Percentiles rank a stretch among this genome's conserved stretches.
These are phyloP conservation scores for Creontiades dilutus DNA, from an alignment of 2,888 invertebrate genomes.

Conservation along the genomic window DNA sequence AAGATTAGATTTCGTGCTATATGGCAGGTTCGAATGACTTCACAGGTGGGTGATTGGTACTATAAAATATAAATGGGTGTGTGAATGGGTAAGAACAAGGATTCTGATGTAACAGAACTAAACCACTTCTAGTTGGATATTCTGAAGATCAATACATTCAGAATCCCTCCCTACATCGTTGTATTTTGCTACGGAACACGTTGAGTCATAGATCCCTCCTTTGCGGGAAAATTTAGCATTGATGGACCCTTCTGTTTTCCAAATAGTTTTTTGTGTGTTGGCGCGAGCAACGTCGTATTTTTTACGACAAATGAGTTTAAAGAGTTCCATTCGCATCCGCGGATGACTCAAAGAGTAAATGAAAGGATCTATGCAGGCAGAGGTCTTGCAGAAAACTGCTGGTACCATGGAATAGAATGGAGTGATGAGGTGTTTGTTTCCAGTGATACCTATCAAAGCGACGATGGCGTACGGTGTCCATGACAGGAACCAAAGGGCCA, in stretches of 20 bases:
- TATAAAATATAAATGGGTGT: neutral
- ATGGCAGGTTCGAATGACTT: neutral
- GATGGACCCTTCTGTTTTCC: slow-evolving; percentile 71
- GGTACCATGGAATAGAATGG: slow-evolving; percentile 88
- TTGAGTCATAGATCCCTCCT: slow-evolving; percentile 38
- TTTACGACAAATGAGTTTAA: slow-evolving; percentile 67
- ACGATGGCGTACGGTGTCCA: slow-evolving; percentile 92
- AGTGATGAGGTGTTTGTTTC: slow-evolving; percentile 83
- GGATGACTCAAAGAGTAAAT: slow-evolving; percentile 90
- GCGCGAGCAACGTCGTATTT: slow-evolving; percentile 68
- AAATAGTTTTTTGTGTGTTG: slow-evolving; percentile 71
- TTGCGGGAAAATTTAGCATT: slow-evolving; percentile 60
- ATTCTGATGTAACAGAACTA: neutral
- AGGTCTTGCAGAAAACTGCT: slow-evolving; percentile 89
- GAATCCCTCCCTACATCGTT: slow-evolving; percentile 60
- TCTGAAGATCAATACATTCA: slow-evolving; percentile 51
- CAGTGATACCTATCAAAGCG: slow-evolving; percentile 86
- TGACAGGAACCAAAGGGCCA: slow-evolving; percentile 87
- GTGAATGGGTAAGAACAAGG: neutral
- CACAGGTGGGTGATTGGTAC: neutral
- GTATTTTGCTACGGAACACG: slow-evolving; percentile 43
- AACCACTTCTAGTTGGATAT: slow-evolving; percentile 55
- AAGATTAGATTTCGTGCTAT: neutral
- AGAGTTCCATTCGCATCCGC: slow-evolving; percentile 76
- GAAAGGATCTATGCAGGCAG: slow-evolving; percentile 90